Conservation (phyloP, 2,113 vertebrate species). For the Garra rufa region DNA sequence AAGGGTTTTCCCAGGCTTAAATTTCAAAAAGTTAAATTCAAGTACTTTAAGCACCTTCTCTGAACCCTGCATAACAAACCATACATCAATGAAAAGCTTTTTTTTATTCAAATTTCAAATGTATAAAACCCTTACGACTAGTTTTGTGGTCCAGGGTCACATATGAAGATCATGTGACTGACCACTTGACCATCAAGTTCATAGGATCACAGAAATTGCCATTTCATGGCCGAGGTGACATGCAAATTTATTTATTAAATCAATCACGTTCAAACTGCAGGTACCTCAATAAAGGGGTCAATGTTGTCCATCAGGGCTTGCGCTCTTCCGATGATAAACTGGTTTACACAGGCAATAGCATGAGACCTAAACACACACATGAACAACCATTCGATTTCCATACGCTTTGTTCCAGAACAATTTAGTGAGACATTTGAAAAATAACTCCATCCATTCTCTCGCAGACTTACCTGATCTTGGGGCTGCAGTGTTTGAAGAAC, state of each 20-base stretch:
- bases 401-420: not conserved
- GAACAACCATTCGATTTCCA: not conserved
- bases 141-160: too few relatives aligned
- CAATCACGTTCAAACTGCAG: not conserved
- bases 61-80: too few relatives aligned
- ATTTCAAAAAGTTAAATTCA: too few relatives aligned
- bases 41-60: too few relatives aligned
- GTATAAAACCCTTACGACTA: too few relatives aligned
- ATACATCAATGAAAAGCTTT: too few relatives aligned
- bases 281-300: slow-evolving; percentile 93
- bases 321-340: slow-evolving; percentile 94
- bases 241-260: not conserved
- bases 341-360: slow-evolving; percentile 93
- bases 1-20: too few relatives aligned
- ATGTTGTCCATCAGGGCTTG: slow-evolving; percentile 97
- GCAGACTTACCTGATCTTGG: slow-evolving; percentile 87
- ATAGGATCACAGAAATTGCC: not conserved
- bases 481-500: slow-evolving; percentile 97
- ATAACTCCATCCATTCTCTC: not conserved
- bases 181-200: not conserved
- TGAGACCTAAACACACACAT: slow-evolving; percentile 80
- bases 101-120: too few relatives aligned
- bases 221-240: not conserved
- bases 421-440: not conserved
- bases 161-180: too few relatives aligned